A percentile compares a stretch with the other conserved stretches of the same genome.
Evolutionary conservation across 2,113 vertebrate species (phyloP).

Genomic region (Suncus etruscus): DNA sequence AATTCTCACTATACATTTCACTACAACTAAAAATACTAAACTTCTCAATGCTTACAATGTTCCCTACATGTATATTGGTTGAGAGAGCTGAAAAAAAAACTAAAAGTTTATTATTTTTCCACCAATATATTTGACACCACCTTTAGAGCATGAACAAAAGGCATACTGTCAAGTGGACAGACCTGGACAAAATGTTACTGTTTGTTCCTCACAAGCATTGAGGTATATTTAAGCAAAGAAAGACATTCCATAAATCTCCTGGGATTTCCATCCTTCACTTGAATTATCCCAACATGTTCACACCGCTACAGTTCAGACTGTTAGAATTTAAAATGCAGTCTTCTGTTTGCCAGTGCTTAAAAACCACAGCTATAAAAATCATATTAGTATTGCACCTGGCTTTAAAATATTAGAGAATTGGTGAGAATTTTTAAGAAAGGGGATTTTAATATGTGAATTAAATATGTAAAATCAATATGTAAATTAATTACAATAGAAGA

Average conservation of each 20-base stretch:
- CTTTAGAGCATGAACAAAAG: conserved; percentile 86
- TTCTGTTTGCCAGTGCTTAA: conserved; percentile 62
- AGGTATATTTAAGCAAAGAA: conserved; percentile 85
- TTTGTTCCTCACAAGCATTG: conserved; percentile 83
- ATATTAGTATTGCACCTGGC: conserved; percentile 53
- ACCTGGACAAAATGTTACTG: conserved; percentile 86
- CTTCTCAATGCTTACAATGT: conserved; percentile 64
- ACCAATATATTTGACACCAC: conserved; percentile 84
- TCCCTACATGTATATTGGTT: conserved; percentile 69
- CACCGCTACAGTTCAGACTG: conserved; percentile 67
- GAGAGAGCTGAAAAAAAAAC: conserved; percentile 74
- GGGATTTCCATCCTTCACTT: conserved; percentile 84
- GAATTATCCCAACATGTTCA: conserved; percentile 81
- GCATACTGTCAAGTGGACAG: conserved; percentile 84
- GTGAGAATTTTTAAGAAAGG: background rate
- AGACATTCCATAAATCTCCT: conserved; percentile 86
- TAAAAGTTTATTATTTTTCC: conserved; percentile 82
- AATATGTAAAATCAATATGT: no score
- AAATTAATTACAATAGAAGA: background rate
- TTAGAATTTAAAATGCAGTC: conserved; percentile 66
- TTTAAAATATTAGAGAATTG: conserved; percentile 43
- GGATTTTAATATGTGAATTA: background rate
- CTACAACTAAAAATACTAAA: conserved; percentile 8
- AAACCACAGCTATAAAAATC: conserved; percentile 74
- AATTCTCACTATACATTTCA: conserved; percentile 48